Evolutionary conservation across 2,888 invertebrate genomes (phyloP), one percentile per base, ranked within the genome.

Genomic region (Lepidocyrtoides sp.): DNA sequence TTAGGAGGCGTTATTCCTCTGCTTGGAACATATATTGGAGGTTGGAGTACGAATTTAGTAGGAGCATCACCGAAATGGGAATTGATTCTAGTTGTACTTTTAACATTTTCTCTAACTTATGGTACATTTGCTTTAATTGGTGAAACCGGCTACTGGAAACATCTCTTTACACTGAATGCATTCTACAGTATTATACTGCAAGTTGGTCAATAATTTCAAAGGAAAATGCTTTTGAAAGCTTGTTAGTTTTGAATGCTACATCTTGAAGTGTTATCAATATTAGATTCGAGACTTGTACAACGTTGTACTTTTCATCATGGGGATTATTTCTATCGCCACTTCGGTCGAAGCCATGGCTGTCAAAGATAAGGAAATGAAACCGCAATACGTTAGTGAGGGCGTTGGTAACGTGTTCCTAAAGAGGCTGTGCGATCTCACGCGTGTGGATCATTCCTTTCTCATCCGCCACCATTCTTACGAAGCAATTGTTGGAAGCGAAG

Each of bases 261-360:
- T 36, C 20, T 29, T 51, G 7, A 7, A 48, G 12, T n/a, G 2
- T 48, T 23, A 36, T 20, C 1, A 12, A 32, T 23, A 17, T 79
- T 20, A 86, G 86, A 17, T 86, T 26, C 72, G 86, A 14, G 86
- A 86, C 36, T 14, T 36, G 1, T n/a, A 26, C 1, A 86, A 86
- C 23, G 32, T 12, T 2, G 0, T 86, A 4, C 0, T 32, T 5
- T 26, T 75, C 3, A n/a, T 60, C 0, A 3, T 48, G 1, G 69
- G 69, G 14, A 4, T 84, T 0, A 0, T 69, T 20, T 1, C 7
- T 14, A 20, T 86, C 3, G 29, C 26, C 2, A 20, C 41, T 8
- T 75, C 57, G 23, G 14, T 75, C 1, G 75, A 75, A 20, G n/a
- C 32, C 8, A 57, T 86, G 86, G 20, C 51, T 12, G 10, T 7